Conservation (phyloP, 1,140 invertebrate species). For the Megathymus violae region DNA sequence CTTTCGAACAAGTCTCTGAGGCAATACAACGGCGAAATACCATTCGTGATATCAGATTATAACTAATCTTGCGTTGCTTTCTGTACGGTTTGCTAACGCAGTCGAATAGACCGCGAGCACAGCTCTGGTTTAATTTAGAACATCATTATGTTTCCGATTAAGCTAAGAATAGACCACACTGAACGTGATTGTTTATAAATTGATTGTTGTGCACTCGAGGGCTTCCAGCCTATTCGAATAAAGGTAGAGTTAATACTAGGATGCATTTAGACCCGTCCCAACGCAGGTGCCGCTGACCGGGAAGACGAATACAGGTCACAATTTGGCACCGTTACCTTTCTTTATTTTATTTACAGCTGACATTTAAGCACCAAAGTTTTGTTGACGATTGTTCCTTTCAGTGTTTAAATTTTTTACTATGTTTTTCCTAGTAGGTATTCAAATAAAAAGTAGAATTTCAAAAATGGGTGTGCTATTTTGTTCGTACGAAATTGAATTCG, state of each 20-base stretch:
- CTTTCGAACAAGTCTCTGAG: slow-evolving; percentile 42
- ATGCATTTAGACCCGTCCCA: slow-evolving; percentile 13
- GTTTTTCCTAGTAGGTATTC: too few relatives aligned
- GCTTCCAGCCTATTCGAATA: slow-evolving; percentile 39
- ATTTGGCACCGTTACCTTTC: slow-evolving; percentile 47
- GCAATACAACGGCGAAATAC: slow-evolving; percentile 51
- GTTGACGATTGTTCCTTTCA: not conserved
- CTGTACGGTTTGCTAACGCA: slow-evolving; percentile 40
- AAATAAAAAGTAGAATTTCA: too few relatives aligned
- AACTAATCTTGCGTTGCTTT: slow-evolving; percentile 20
- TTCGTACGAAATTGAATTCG: too few relatives aligned
- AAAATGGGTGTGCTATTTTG: too few relatives aligned
- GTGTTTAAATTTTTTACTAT: too few relatives aligned
- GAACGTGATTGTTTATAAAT: slow-evolving; percentile 53
- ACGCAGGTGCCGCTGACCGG: slow-evolving; percentile 38
- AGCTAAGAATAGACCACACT: slow-evolving; percentile 51
- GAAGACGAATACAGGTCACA: slow-evolving; percentile 41
- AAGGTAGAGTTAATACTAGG: slow-evolving; percentile 30
- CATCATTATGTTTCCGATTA: slow-evolving; percentile 47
- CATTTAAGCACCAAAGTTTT: slow-evolving; percentile 28
- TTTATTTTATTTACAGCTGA: slow-evolving; percentile 37
- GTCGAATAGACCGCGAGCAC: slow-evolving; percentile 36
- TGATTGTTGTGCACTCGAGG: slow-evolving; percentile 39
- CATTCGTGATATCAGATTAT: slow-evolving; percentile 46
- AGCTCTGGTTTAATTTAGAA: slow-evolving; percentile 50